Base-by-base conservation (phyloP, 2,113 vertebrate species). In the Nestor notabilis region DNA sequence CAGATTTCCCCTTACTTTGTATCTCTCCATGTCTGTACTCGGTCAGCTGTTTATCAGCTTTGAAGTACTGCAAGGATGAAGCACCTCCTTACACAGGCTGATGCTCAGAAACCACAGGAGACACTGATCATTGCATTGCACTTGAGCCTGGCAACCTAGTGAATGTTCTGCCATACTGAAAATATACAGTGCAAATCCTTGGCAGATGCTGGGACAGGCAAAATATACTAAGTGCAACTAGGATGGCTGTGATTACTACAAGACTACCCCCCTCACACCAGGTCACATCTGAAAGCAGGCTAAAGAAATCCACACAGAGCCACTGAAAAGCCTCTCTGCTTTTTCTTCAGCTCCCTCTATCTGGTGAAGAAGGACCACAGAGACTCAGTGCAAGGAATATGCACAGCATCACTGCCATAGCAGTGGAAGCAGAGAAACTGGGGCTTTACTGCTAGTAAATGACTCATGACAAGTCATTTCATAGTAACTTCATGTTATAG, bases 1-100 rank as follows among this genome's bases (percentile, higher is more conserved):
- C 35, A 29, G 69, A 25, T 71, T 92, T 71, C 31, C 33, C 55
- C 47, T 79, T 50, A 68, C 28, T 71, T 68, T 72, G 46, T 65
- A 39, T 53, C 27, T 72, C 35, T 81, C 24, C 35, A 33, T 58
- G 46, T 56, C 50, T 47, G 9, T 28, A 52, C 55, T 77, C 68
- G 33, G 41, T 78, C 71, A 68, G 60, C 46, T 60, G 52, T 80
- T 90, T 52, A 83, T 77, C 65, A 58, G 56, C 37, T 77, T 72
- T 93, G 76, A 94, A 79, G 83, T 24, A 39, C 37, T 41, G n/a
- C 47, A 80, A 53, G 66, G 61, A 56, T 25, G 24, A 97, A 91
- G 39, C 9, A 7, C 23, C 13, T 83, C 55, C 58, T 91, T 52
- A 65, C 3, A 3, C 29, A 44, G 25, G 13, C 52, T 65, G 58